Percentiles rank a stretch among this genome's conserved stretches.
phyloP scores from a whole-genome alignment of 1,140 invertebrate species.

The Campoletis sonorensis region DNA sequence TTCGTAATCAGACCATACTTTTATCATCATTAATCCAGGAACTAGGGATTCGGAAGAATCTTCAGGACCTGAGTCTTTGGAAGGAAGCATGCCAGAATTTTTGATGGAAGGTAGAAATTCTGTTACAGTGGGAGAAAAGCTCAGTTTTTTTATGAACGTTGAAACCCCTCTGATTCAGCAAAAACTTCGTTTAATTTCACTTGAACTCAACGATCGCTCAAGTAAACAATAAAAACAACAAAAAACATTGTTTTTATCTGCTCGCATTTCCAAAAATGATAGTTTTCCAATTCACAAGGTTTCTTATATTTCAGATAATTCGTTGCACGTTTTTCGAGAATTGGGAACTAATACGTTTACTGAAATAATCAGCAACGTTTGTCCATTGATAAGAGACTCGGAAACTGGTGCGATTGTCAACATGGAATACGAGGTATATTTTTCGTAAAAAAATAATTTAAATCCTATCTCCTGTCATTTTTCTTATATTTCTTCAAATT shows the following conservation, averaged over 20 bases:
- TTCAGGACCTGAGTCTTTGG: background rate
- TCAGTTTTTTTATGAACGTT: slow-evolving; percentile 52
- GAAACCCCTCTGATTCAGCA: slow-evolving; percentile 15
- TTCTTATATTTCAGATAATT: slow-evolving; percentile 31
- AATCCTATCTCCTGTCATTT: too few relatives aligned
- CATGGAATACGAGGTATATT: slow-evolving; percentile 67
- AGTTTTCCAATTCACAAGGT: too few relatives aligned
- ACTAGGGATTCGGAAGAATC: background rate
- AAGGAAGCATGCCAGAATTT: background rate
- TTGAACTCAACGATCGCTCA: background rate
- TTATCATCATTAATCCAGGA: background rate
- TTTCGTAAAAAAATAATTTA: background rate
- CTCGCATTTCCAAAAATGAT: background rate
- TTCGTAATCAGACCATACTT: background rate
- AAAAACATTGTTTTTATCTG: background rate
- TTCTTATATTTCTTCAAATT: too few relatives aligned
- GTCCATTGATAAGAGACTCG: slow-evolving; percentile 61
- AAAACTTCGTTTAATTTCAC: background rate
- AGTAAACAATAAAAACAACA: too few relatives aligned
- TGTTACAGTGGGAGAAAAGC: slow-evolving; percentile 55
- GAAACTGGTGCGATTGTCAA: slow-evolving; percentile 67
- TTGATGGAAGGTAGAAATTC: slow-evolving; percentile 53
- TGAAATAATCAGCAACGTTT: slow-evolving; percentile 61
- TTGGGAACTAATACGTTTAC: slow-evolving; percentile 60
- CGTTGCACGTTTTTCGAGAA: slow-evolving; percentile 47